Conservation (phyloP, 2,888 invertebrate species). For the Metopia argyrocephala region DNA sequence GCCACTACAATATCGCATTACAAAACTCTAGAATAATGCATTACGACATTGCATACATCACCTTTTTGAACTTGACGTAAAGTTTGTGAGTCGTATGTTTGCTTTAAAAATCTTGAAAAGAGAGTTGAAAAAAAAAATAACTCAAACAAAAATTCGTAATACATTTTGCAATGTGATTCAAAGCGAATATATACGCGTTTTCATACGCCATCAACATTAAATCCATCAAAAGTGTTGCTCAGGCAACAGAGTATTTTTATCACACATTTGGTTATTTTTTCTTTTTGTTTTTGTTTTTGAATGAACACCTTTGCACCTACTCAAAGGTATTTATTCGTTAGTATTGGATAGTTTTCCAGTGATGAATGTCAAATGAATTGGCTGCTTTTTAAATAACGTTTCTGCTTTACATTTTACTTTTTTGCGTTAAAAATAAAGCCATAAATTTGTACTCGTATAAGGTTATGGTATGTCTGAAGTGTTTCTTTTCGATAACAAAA, state of each 20-base stretch:
- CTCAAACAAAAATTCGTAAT: neutral
- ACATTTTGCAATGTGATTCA: too few relatives aligned
- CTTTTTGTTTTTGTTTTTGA: slow-evolving; percentile 33
- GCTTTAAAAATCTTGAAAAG: slow-evolving; percentile 7
- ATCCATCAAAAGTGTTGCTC: slow-evolving; percentile 43
- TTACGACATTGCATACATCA: slow-evolving; percentile 48
- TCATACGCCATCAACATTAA: slow-evolving; percentile 25
- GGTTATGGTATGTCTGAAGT: neutral
- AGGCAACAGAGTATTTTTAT: slow-evolving; percentile 48
- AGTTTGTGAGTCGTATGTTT: slow-evolving; percentile 8
- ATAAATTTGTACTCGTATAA: neutral
- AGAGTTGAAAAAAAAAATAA: neutral
- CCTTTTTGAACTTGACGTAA: slow-evolving; percentile 15
- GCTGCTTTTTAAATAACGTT: neutral
- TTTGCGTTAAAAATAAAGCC: neutral
- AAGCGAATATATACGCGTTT: neutral
- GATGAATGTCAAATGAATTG: slow-evolving; percentile 5
- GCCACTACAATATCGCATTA: neutral
- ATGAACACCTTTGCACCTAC: neutral
- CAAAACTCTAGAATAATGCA: slow-evolving; percentile 30
- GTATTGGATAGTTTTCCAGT: neutral
- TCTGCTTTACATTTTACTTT: neutral
- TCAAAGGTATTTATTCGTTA: neutral
- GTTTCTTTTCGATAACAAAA: too few relatives aligned
- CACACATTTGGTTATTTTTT: too few relatives aligned